A percentile compares a stretch with the other conserved stretches of the same genome.
These are phyloP conservation scores for Drosophila kanekoi DNA, from an alignment of 2,888 invertebrate genomes.

Conservation along the genomic window DNA sequence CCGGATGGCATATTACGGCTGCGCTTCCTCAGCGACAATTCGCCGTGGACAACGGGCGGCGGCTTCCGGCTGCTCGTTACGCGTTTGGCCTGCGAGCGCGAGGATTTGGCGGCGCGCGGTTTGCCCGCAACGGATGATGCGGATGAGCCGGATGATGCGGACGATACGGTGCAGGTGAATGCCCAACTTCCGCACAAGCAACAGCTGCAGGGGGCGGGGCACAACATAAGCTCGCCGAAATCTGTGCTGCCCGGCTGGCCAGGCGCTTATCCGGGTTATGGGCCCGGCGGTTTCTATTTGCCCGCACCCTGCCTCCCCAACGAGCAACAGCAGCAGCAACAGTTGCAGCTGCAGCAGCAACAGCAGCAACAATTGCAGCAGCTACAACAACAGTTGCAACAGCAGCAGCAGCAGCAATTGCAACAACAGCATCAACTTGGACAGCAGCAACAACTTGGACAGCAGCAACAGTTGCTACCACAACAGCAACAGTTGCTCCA, in stretches of 20 bases:
- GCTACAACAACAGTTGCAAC: conserved; percentile 11
- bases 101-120: conserved; percentile 68
- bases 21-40: conserved; percentile 85
- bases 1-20: conserved; percentile 85
- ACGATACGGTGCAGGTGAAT: conserved; percentile 67
- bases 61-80: conserved; percentile 87
- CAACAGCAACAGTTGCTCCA: conserved; percentile 7
- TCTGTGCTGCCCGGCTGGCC: conserved; percentile 9
- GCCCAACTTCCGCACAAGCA: conserved; percentile 66
- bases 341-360: conserved; percentile 22
- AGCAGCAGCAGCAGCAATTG: conserved; percentile 23
- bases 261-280: conserved; percentile 12
- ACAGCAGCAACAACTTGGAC: not conserved
- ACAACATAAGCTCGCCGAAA: conserved; percentile 20
- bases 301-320: conserved; percentile 34
- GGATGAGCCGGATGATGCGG: conserved; percentile 50
- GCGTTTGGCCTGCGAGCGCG: conserved; percentile 84
- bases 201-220: conserved; percentile 28
- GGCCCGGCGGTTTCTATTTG: conserved; percentile 26
- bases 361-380: conserved; percentile 16
- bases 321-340: conserved; percentile 19
- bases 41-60: conserved; percentile 78
- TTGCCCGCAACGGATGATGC: conserved; percentile 1
- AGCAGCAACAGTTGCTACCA: conserved; percentile 14
- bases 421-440: conserved; percentile 19